Percentiles rank a stretch among this genome's conserved stretches.
Evolutionary conservation across 2,797 vertebrate species (phyloP).

Genomic region (Chanos chanos): DNA sequence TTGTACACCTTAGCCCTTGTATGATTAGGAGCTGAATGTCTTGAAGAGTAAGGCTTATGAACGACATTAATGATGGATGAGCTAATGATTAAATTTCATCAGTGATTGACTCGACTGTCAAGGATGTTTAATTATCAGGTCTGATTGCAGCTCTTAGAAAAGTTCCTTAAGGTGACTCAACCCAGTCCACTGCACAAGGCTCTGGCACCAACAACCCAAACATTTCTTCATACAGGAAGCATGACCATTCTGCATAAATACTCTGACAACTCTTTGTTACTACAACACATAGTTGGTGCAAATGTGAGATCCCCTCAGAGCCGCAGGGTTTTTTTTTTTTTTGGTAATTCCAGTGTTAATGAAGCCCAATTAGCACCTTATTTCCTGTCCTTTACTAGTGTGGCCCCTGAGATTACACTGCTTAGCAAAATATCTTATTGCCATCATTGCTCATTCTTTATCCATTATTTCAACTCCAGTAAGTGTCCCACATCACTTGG

Average conservation of each 20-base stretch:
- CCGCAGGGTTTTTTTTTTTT: not conserved
- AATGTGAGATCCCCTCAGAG: not conserved
- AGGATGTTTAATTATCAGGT: conserved; percentile 53
- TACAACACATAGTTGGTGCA: not conserved
- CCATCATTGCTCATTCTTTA: no score
- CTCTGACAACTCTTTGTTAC: no score
- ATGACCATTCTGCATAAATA: no score
- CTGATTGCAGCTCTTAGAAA: not conserved
- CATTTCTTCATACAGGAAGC: no score
- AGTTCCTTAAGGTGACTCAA: conserved; percentile 9
- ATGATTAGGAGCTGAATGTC: conserved; percentile 22
- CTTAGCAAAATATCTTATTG: not conserved
- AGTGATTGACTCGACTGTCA: conserved; percentile 55
- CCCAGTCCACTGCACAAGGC: not conserved
- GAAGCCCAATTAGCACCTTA: conserved; percentile 10
- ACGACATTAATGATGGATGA: conserved; percentile 55
- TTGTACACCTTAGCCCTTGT: no score
- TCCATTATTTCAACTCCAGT: no score
- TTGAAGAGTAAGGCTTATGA: conserved; percentile 26
- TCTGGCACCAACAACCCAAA: no score
- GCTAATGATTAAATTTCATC: conserved; percentile 55
- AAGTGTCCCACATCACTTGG: no score
- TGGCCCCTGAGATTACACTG: not conserved
- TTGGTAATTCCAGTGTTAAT: conserved; percentile 1
- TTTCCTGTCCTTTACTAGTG: not conserved